Base-by-base conservation (phyloP, 2,888 invertebrate genomes). In the Phaedon cochleariae region DNA sequence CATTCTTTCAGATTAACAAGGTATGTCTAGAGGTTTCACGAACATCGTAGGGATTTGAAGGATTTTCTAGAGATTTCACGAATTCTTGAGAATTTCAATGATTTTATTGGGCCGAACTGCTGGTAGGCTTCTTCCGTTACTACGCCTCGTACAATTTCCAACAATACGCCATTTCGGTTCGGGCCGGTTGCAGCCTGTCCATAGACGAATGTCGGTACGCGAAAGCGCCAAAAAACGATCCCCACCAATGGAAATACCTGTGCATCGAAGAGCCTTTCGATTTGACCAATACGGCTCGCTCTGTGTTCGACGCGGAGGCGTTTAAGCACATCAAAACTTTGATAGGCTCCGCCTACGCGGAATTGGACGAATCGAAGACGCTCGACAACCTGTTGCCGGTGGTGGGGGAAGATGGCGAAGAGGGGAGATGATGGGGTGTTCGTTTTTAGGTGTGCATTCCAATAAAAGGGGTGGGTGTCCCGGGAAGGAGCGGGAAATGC, bases 181-280 rank as follows among this genome's bases (percentile, higher is more conserved):
- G 97, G 45, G 86, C 90, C 37, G 97, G 94, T 59, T 86, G 87
- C 20, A 86, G 89, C 68, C 83, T 97, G 75, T 90, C 91, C 0
- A 88, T 94, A 72, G 89, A 90, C 68, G 87, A 89, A 70, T 94
- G 94, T 78, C 89, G 92, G 58, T 85, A 86, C 64, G 88, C 88
- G 60, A 87, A 89, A 76, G 87, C 90, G 20, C 85, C 85, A 61
- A 93, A 93, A 82, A 93, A 93, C 84, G 93, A 93, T 82, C 89
- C 90, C 46, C 90, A 92, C 76, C 96, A 95, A 83, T 97, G 97
- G 97, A 95, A 94, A 80, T 92, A 90, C 82, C 86, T 97, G 65
- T 95, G 95, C 79, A 95, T 96, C 71, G 97, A 97, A 87, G 98
- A 98, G 82, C 98, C 98, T n/a, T 98, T 97, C 85, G 96, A 97